These are phyloP conservation scores for Gallinago media DNA, from an alignment of 2,113 vertebrate species.

Conservation along the genomic window DNA sequence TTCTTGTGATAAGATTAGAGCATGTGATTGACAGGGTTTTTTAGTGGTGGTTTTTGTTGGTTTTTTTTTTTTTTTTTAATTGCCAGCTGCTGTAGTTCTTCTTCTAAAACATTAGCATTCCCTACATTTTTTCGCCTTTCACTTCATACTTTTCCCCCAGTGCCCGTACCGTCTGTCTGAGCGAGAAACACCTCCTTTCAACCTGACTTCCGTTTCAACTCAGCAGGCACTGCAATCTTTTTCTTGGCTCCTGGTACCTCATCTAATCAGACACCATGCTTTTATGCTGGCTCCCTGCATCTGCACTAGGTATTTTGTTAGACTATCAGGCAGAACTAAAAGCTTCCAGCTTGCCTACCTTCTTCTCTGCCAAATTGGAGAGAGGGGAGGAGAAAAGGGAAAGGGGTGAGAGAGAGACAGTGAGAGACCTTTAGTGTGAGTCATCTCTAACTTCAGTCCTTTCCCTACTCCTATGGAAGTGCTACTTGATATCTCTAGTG, in stretches of 20 bases:
- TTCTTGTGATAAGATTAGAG: background rate
- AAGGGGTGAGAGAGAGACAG: background rate
- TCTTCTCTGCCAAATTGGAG: slow-evolving; percentile 45
- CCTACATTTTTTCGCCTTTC: background rate
- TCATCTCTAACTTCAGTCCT: slow-evolving; percentile 42
- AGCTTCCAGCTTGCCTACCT: slow-evolving; percentile 46
- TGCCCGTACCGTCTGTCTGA: background rate
- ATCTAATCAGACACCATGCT: slow-evolving; percentile 49
- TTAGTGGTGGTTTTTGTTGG: background rate
- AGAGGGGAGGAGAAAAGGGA: background rate
- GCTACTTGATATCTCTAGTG: slow-evolving; percentile 1
- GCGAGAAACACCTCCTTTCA: background rate
- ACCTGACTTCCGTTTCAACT: slow-evolving; percentile 50
- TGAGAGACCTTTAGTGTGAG: slow-evolving; percentile 21
- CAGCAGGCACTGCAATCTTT: slow-evolving; percentile 42
- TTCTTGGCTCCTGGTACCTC: slow-evolving; percentile 26
- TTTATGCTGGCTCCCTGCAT: slow-evolving; percentile 52
- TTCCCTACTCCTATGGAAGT: slow-evolving; percentile 15
- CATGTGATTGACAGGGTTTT: background rate
- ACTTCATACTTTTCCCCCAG: background rate
- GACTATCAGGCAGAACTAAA: slow-evolving; percentile 46
- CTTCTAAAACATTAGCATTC: slow-evolving; percentile 4
- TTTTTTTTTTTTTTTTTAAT: background rate
- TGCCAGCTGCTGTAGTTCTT: background rate
- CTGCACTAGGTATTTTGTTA: slow-evolving; percentile 56